A percentile compares a stretch with the other conserved stretches of the same genome.
Evolutionary conservation across 2,888 invertebrate species (phyloP).

Genomic region (Dysmachus trigonus): DNA sequence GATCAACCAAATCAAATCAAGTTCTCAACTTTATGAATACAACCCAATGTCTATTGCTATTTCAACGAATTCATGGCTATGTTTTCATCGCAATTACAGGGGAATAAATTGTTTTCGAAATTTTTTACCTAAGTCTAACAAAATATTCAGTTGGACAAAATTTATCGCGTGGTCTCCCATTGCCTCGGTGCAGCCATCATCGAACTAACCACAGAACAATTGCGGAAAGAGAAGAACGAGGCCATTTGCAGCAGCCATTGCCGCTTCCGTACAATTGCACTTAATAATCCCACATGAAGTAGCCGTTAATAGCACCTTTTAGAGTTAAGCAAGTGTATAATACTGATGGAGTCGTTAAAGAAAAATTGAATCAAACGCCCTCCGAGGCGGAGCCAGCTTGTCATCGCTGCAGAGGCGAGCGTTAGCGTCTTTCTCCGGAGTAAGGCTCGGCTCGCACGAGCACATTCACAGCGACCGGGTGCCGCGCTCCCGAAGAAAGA

Average conservation of each 20-base stretch:
- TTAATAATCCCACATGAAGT: slow-evolving; percentile 2
- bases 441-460: neutral
- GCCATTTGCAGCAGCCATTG: neutral
- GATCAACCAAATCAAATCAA: no score
- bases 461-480: neutral
- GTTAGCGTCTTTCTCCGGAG: neutral
- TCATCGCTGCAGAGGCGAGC: neutral
- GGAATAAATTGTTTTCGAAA: no score
- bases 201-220: neutral
- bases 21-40: no score
- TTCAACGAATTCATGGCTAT: no score
- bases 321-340: slow-evolving; percentile 11
- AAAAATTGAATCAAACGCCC: slow-evolving; percentile 40
- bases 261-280: neutral
- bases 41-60: no score
- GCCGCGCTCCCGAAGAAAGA: slow-evolving; percentile 11
- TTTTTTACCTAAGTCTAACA: neutral
- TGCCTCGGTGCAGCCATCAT: neutral
- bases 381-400: slow-evolving; percentile 35
- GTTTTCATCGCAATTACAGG: no score
- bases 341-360: slow-evolving; percentile 34
- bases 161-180: neutral
- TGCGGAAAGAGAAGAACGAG: neutral
- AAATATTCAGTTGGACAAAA: neutral
- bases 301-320: slow-evolving; percentile 36